Evolutionary conservation across 2,113 vertebrate species (phyloP), one percentile per base, ranked within the genome.

Genomic region (Scatophagus argus): DNA sequence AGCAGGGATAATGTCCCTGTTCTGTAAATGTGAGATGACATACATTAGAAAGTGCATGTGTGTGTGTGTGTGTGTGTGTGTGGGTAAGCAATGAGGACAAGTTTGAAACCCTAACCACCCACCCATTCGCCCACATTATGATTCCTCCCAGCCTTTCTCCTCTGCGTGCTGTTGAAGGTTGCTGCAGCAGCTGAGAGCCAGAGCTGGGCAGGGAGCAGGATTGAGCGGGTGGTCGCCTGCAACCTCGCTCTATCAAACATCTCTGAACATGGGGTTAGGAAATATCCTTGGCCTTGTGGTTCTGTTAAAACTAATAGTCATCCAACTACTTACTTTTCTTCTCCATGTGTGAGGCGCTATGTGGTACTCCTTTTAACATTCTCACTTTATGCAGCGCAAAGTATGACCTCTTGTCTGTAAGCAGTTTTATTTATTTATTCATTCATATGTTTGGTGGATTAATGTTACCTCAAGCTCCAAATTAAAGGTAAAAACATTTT

Each of bases 1-100:
- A 78, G 49, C 63, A 43, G 31, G 13, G 75, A 75, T 75, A 73
- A 74, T 80, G 74, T 77, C 73, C 68, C 23, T 6, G 32, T 52
- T 7, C 64, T 47, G 68, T 73, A 83, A 86, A 87, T 88, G 77
- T 72, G 49, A 38, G 21, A 39, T 84, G 81, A 85, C 87, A 79
- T 78, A 39, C 68, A 74, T 71, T 83, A 62, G 60, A 82, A 51
- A 76, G 55, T 55, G 74, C 62, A 64, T 67, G 61, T 21, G 49
- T 56, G 63, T 32, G 46, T 64, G 66, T 54, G 16, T 29, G 27
- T 55, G 52, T 19, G 54, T 25, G 59, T 65, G 59, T 77, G 62
- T 58, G 72, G 69, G 39, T 21, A 47, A 71, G 72, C 60, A 67
- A 61, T 62, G 60, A 67, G 62, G 70, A 69, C 74, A 47, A 51